Evolutionary conservation across 2,888 invertebrate species (phyloP).

Genomic region (Plagiodera versicolora): DNA sequence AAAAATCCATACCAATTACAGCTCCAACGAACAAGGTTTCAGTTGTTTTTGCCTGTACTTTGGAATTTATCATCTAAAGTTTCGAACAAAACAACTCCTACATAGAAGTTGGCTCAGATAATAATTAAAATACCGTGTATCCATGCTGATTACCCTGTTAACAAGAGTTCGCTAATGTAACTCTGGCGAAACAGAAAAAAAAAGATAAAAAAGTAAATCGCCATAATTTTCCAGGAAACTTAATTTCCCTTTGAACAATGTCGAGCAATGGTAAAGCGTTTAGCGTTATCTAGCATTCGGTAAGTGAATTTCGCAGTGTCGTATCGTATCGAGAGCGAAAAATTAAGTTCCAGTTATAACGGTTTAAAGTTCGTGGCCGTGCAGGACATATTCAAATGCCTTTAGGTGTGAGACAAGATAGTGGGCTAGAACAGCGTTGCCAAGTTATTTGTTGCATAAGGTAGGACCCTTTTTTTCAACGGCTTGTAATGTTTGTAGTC

Average conservation of each 20-base stretch:
- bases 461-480: too few species aligned
- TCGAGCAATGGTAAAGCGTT: constrained; percentile 29
- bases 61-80: background rate
- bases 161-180: background rate
- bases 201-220: constrained; percentile 13
- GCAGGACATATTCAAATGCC: constrained; percentile 49
- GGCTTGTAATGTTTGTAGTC: too few species aligned
- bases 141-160: background rate
- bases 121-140: background rate
- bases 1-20: too few species aligned
- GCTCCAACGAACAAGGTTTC: too few species aligned
- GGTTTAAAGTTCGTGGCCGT: constrained; percentile 40
- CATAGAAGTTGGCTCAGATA: background rate
- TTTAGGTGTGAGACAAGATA: constrained; percentile 25
- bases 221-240: constrained; percentile 25
- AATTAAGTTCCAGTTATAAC: constrained; percentile 34
- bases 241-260: constrained; percentile 36
- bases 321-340: constrained; percentile 30
- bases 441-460: background rate
- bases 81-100: background rate
- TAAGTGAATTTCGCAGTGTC: constrained; percentile 32
- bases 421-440: background rate
- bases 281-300: constrained; percentile 31
- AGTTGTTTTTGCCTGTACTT: too few species aligned
- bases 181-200: constrained; percentile 7